Conservation (phyloP, 2,888 invertebrate genomes). For the Cerceris rybyensis region DNA sequence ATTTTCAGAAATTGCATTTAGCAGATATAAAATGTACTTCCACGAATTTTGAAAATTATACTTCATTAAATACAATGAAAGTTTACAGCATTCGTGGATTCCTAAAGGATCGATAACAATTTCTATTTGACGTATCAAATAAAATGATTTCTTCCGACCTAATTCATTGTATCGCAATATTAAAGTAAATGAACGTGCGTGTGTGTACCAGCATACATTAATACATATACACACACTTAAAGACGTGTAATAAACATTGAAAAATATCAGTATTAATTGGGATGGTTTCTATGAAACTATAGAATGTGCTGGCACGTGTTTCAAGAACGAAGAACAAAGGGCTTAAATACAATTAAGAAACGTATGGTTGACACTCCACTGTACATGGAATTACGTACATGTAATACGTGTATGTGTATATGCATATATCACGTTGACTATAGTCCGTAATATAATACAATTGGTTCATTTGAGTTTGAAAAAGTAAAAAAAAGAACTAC, state of each 20-base stretch:
- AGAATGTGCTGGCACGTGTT: conserved; percentile 17
- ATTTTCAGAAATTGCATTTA: too few species aligned
- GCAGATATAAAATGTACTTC: too few species aligned
- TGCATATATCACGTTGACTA: conserved; percentile 31
- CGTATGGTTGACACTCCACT: conserved; percentile 50
- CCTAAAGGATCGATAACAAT: conserved; percentile 34
- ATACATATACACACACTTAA: too few species aligned
- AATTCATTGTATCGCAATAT: background rate
- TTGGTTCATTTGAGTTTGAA: conserved; percentile 10
- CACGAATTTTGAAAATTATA: too few species aligned
- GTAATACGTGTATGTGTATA: conserved; percentile 2
- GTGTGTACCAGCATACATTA: too few species aligned
- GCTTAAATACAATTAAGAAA: conserved; percentile 28
- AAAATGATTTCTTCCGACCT: background rate
- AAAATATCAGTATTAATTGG: conserved; percentile 11
- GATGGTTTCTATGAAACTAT: conserved; percentile 29
- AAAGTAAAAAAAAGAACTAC: conserved; percentile 25
- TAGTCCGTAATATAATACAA: conserved; percentile 31
- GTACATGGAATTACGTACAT: conserved; percentile 38
- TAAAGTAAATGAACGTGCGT: too few species aligned
- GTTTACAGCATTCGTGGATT: background rate
- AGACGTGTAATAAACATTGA: too few species aligned
- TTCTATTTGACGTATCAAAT: conserved; percentile 8
- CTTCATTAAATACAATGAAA: background rate
- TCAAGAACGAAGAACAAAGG: conserved; percentile 9